Conservation (phyloP, 2,113 vertebrate species). For the Mustelus asterias region DNA sequence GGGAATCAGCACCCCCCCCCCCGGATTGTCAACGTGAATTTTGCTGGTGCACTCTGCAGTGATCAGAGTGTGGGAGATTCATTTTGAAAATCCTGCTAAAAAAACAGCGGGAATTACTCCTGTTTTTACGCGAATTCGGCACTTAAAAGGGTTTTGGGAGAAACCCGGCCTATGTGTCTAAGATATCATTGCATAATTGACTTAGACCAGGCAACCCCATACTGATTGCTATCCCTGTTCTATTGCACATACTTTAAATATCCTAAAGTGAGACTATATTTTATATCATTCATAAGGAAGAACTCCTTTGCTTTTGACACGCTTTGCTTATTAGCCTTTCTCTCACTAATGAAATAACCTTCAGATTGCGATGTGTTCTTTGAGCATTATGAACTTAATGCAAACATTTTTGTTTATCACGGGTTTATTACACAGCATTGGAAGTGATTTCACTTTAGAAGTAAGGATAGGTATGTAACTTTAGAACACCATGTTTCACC, state of each 20-base stretch:
- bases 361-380: not conserved
- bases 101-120: too few species aligned
- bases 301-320: not conserved
- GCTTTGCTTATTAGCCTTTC: not conserved
- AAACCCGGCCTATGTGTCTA: not conserved
- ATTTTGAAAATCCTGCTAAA: too few species aligned
- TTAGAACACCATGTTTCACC: not conserved
- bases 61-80: too few species aligned
- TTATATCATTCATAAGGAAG: not conserved
- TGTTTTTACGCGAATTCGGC: too few species aligned
- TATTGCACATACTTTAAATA: not conserved
- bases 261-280: not conserved
- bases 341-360: constrained; percentile 3
- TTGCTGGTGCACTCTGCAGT: too few species aligned
- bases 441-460: not conserved
- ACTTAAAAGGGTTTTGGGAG: too few species aligned
- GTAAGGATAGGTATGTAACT: not conserved
- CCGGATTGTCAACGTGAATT: too few species aligned
- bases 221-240: not conserved
- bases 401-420: not conserved
- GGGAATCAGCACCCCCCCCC: too few species aligned
- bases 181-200: not conserved
- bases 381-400: not conserved
- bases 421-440: not conserved
- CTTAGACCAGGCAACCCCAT: not conserved